These are phyloP conservation scores for Chesias legatella DNA, from an alignment of 2,888 invertebrate species.

Conservation along the genomic window DNA sequence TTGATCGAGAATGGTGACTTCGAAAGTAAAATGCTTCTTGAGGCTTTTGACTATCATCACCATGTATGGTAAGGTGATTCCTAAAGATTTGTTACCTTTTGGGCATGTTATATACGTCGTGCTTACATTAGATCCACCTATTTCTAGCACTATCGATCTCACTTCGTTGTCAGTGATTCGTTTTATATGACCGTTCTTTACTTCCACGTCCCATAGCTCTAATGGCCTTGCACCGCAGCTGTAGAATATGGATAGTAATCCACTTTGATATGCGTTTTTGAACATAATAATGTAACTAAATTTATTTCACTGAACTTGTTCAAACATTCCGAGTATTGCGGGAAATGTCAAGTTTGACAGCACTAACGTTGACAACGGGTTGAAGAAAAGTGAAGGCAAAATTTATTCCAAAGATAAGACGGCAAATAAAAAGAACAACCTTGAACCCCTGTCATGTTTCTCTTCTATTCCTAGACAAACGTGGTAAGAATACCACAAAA, in stretches of 20 bases:
- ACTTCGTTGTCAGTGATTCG: conserved; percentile 92
- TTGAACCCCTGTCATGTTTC: too few relatives aligned
- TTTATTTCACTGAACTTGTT: too few relatives aligned
- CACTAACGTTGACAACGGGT: too few relatives aligned
- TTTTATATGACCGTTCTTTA: conserved; percentile 16
- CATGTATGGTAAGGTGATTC: conserved; percentile 96
- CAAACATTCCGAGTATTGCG: too few relatives aligned
- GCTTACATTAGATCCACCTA: conserved; percentile 96
- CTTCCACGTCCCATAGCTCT: conserved; percentile 63
- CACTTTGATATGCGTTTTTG: conserved; percentile 76
- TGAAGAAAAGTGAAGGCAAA: too few relatives aligned
- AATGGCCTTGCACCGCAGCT: conserved; percentile 78
- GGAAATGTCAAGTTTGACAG: too few relatives aligned
- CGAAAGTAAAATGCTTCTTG: conserved; percentile 98
- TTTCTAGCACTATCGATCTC: conserved; percentile 96
- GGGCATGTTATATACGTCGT: conserved; percentile 97
- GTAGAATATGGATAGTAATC: conserved; percentile 76
- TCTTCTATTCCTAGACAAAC: too few relatives aligned
- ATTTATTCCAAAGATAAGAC: too few relatives aligned
- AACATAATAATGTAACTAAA: conserved; percentile 57
- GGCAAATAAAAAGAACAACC: too few relatives aligned
- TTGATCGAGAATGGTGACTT: conserved; percentile 90
- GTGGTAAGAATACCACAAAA: too few relatives aligned
- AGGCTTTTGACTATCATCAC: conserved; percentile 98
- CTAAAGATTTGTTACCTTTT: conserved; percentile 91